Conservation (phyloP, 2,113 vertebrate species). For the Patagioenas fasciata region DNA sequence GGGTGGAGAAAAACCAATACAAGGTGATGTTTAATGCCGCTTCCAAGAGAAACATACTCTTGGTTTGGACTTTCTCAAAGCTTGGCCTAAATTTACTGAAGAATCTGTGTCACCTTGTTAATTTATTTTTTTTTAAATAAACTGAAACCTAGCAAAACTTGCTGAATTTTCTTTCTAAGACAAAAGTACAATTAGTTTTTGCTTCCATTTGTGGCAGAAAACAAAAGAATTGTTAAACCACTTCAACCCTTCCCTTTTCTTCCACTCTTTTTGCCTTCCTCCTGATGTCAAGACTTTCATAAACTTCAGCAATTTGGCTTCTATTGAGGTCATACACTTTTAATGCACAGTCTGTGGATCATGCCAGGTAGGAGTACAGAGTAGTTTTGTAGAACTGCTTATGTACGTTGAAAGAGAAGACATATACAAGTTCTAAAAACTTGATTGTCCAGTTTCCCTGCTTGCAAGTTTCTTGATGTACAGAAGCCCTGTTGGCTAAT, state of each 20-base stretch:
- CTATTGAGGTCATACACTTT: neutral
- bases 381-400: neutral
- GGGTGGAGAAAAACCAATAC: neutral
- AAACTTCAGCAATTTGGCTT: neutral
- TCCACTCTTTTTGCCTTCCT: neutral
- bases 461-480: neutral
- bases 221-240: neutral
- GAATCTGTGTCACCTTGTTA: neutral
- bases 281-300: neutral
- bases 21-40: neutral
- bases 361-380: neutral
- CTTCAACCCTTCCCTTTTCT: neutral
- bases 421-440: accelerated
- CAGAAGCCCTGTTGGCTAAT: neutral
- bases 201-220: neutral
- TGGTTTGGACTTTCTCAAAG: neutral
- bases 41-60: neutral
- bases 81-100: neutral
- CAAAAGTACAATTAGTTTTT: neutral
- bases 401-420: neutral
- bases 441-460: neutral
- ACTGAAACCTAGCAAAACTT: neutral
- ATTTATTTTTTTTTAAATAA: neutral
- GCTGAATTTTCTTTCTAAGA: neutral
- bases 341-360: neutral